phyloP scores from a whole-genome alignment of 2,113 vertebrate species.

The Progne subis region DNA sequence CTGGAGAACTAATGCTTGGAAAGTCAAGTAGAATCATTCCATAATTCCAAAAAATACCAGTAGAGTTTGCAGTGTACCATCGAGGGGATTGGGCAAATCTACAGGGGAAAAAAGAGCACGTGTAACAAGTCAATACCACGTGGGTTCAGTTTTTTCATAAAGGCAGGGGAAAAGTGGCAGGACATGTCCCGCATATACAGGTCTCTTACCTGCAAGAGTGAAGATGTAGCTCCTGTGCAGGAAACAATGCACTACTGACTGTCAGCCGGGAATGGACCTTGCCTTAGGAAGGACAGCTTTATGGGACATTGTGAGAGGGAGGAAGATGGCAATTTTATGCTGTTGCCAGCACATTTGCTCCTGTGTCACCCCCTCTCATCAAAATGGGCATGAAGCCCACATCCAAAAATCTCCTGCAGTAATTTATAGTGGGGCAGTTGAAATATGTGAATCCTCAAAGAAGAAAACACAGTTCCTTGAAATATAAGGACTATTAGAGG shows the following conservation, averaged over 20 bases:
- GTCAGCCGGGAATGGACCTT: not conserved
- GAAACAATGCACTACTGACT: not conserved
- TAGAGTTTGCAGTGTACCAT: not conserved
- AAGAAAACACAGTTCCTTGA: not conserved
- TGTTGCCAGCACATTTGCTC: not conserved
- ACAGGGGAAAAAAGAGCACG: not conserved
- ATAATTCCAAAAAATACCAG: not conserved
- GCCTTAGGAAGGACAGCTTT: not conserved
- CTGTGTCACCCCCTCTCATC: not conserved
- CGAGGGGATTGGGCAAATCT: not conserved
- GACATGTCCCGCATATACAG: not conserved
- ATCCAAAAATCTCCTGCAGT: not conserved
- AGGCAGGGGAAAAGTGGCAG: not conserved
- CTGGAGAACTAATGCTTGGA: not conserved
- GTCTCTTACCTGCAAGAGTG: not conserved
- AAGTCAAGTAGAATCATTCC: not conserved
- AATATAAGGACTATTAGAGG: not conserved
- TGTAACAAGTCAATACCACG: not conserved
- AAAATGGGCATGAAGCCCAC: not conserved
- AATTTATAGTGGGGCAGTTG: not conserved
- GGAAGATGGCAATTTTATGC: not conserved
- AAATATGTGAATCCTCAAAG: not conserved
- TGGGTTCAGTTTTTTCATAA: not conserved
- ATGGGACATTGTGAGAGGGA: not conserved
- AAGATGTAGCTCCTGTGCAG: not conserved